These are phyloP conservation scores for Xestobium rufovillosum DNA, from an alignment of 2,888 invertebrate genomes.

Conservation along the genomic window DNA sequence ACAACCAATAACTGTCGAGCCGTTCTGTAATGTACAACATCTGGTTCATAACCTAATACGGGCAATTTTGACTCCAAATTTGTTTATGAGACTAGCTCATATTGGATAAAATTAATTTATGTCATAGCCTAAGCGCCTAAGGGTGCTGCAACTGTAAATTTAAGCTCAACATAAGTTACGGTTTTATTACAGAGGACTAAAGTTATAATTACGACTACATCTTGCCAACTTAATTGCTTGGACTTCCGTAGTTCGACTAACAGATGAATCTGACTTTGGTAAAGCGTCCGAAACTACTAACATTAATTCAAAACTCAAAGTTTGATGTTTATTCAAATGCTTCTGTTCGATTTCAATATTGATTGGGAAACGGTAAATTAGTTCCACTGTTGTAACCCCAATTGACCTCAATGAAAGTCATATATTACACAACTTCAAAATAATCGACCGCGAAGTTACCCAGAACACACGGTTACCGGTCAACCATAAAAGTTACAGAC, in stretches of 20 bases:
- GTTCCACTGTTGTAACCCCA: constrained; percentile 2
- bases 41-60: too few species aligned
- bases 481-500: constrained; percentile 3
- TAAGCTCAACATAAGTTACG: too few species aligned
- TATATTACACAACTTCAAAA: not conserved
- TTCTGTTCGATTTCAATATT: not conserved
- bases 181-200: too few species aligned
- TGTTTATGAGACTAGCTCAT: too few species aligned
- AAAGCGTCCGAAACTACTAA: not conserved
- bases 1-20: too few species aligned
- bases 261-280: not conserved
- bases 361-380: constrained; percentile 1
- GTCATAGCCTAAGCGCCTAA: too few species aligned
- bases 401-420: constrained; percentile 2
- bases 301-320: not conserved
- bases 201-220: too few species aligned
- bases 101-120: too few species aligned
- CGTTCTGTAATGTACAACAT: too few species aligned
- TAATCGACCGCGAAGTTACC: constrained; percentile 2
- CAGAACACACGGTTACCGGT: constrained; percentile 3
- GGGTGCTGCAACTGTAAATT: too few species aligned
- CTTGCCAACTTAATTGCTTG: too few species aligned
- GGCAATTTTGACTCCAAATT: too few species aligned
- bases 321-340: not conserved
- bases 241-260: constrained; percentile 1